A percentile compares a stretch with the other conserved stretches of the same genome.
These are phyloP conservation scores for Siniperca knerii DNA, from an alignment of 2,113 vertebrate species.

Conservation along the genomic window DNA sequence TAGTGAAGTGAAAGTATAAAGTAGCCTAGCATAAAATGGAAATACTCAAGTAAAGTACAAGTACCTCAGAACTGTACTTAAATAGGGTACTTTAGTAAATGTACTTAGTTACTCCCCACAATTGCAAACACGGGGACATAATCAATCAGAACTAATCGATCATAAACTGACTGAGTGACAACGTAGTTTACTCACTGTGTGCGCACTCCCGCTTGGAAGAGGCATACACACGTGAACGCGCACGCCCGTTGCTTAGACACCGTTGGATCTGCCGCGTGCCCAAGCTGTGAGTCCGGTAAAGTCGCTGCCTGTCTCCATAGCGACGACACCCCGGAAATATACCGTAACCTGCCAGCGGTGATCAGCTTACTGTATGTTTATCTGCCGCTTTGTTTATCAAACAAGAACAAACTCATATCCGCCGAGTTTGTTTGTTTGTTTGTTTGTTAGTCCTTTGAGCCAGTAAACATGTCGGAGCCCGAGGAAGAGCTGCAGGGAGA, in stretches of 20 bases:
- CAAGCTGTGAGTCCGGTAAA: constrained; percentile 13
- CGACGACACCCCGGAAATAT: constrained; percentile 73
- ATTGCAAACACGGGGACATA: neutral
- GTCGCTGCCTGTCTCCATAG: constrained; percentile 62
- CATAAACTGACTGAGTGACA: neutral
- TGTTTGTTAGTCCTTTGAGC: neutral
- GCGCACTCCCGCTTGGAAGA: neutral
- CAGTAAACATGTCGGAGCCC: constrained; percentile 60
- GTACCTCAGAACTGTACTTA: neutral
- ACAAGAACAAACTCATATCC: neutral
- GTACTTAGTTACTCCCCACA: neutral
- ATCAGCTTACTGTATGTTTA: constrained; percentile 44
- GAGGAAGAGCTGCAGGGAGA: constrained; percentile 35
- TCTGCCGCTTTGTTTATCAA: constrained; percentile 33
- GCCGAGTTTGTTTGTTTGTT: neutral
- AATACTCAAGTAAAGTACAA: neutral
- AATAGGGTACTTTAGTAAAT: neutral
- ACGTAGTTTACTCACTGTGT: neutral
- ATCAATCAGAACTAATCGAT: neutral
- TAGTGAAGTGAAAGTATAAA: neutral
- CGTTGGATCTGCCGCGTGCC: constrained; percentile 20
- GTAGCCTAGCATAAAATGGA: neutral
- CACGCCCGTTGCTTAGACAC: neutral
- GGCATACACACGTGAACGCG: constrained; percentile 9
- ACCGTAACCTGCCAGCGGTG: constrained; percentile 15